Base-by-base conservation (phyloP, 2,797 vertebrate species). In the Threskiornis aethiopicus region DNA sequence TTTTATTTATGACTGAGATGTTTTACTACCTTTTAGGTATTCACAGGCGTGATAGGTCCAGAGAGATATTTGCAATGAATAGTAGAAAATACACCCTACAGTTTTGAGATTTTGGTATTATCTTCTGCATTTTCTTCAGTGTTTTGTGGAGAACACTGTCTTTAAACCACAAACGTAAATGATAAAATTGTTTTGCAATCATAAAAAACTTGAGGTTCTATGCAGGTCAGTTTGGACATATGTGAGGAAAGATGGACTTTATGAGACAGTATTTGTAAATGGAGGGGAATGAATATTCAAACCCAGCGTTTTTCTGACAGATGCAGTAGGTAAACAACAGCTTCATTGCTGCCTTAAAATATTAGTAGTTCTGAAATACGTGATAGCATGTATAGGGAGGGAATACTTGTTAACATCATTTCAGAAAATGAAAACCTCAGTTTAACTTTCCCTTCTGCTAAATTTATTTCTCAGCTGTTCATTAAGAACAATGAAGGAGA, bases 1-100 rank as follows among this genome's bases (percentile, higher is more conserved):
- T 95, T 93, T 88, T 87, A 77, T 93, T 96, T 93, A 42, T 88
- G 55, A 76, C 39, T 47, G 87, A 92, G 29, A 10, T 44, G 75
- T 81, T 93, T 79, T 75, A 59, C 24, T 82, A 16, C 17, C 55
- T 62, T 58, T 24, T 78, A 71, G 33, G 19, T 89, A 61, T 87
- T 85, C 64, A 57, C 4, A 59, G 31, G 16, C 9, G 0, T 66
- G 66, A 39, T 82, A 49, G 12, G 10, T 59, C 37, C 18, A 85
- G 42, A 65, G 24, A 79, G 25, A 64, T 31, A 79, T 17, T 46
- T 83, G 9, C 71, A 70, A 57, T 66, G 31, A 71, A 25, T 7
- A 35, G 6, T 44, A 33, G n/a, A 77, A 90, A 79, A 9, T 33
- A 69, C 9, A 62, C 7, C 22, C 35, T 39, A 7, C 12, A 46